Evolutionary conservation across 1,140 invertebrate genomes (phyloP).

Genomic region (Augochlora pura): DNA sequence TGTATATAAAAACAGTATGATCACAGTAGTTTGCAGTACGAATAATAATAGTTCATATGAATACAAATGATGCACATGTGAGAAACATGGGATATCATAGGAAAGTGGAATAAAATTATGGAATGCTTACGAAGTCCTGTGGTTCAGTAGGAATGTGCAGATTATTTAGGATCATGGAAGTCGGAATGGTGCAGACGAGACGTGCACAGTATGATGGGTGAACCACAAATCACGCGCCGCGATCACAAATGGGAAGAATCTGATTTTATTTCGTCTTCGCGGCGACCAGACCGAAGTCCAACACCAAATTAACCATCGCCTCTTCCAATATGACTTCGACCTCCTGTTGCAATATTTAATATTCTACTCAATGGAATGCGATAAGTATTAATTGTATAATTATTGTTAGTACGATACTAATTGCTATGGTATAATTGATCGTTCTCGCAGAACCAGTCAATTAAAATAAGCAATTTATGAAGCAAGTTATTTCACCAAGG

Average conservation of each 20-base stretch:
- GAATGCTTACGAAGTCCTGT: slow-evolving; percentile 48
- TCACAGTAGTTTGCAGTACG: background rate
- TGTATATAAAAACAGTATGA: slow-evolving; percentile 3
- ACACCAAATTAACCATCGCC: slow-evolving; percentile 64
- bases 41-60: slow-evolving; percentile 5
- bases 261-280: slow-evolving; percentile 67
- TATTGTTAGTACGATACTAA: background rate
- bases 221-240: slow-evolving; percentile 66
- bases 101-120: background rate
- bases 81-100: background rate
- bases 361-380: slow-evolving; percentile 46
- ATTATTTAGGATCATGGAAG: slow-evolving; percentile 40
- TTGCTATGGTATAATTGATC: background rate
- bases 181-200: slow-evolving; percentile 46
- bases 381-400: background rate
- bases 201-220: slow-evolving; percentile 53
- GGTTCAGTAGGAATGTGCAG: slow-evolving; percentile 14
- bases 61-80: background rate
- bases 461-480: background rate
- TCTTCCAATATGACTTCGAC: slow-evolving; percentile 52
- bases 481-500: background rate
- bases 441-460: background rate
- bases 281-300: slow-evolving; percentile 58
- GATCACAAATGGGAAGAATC: slow-evolving; percentile 59
- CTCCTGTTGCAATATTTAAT: slow-evolving; percentile 67